Evolutionary conservation across 2,113 vertebrate genomes (phyloP).

Genomic region (Suncus etruscus): DNA sequence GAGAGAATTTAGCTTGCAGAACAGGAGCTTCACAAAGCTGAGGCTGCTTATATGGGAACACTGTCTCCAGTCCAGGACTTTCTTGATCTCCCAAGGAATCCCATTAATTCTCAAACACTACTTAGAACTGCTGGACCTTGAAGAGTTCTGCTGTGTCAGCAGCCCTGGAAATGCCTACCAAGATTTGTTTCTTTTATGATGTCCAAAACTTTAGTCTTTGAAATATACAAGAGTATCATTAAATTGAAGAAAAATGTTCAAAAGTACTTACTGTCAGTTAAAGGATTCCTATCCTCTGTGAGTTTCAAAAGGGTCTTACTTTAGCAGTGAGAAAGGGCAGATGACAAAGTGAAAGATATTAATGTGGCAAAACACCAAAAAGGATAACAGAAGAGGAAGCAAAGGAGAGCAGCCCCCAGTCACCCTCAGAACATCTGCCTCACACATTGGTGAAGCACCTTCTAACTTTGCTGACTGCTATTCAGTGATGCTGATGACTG

Average conservation of each 20-base stretch:
- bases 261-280: slow-evolving; percentile 58
- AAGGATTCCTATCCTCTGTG: neutral
- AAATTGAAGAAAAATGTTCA: slow-evolving; percentile 71
- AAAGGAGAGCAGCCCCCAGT: neutral
- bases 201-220: slow-evolving; percentile 62
- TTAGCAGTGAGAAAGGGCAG: neutral
- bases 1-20: neutral
- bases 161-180: slow-evolving; percentile 67
- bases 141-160: slow-evolving; percentile 69
- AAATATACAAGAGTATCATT: slow-evolving; percentile 69
- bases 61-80: slow-evolving; percentile 4
- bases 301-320: slow-evolving; percentile 30
- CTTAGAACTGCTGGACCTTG: slow-evolving; percentile 66
- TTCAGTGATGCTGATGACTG: neutral
- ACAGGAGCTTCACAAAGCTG: neutral
- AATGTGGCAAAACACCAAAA: neutral
- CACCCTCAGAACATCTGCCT: neutral
- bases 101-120: slow-evolving; percentile 52
- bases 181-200: neutral
- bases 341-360: neutral
- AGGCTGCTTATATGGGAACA: neutral
- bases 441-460: neutral
- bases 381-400: too few species aligned
- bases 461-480: neutral
- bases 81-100: slow-evolving; percentile 58